Evolutionary conservation across 2,888 invertebrate species (phyloP), one percentile per base, ranked within the genome.

Genomic region (Coenonympha glycerion): DNA sequence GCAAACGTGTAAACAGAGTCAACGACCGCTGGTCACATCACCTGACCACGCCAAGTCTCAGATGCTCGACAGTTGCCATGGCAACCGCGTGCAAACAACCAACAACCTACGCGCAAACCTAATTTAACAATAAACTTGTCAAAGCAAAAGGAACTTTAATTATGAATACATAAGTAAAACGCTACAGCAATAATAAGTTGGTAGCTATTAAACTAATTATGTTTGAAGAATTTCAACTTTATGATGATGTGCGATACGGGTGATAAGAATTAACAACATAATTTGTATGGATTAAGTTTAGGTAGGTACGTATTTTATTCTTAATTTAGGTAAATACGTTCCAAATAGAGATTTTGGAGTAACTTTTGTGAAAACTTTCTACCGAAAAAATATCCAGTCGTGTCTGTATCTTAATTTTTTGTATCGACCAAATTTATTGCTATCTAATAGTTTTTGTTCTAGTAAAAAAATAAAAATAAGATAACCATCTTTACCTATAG

Each of bases 51-150:
- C 60, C 56, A 57, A 73, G 59, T 62, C 60, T 63, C 68, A 81
- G 83, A 85, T 84, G 67, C 62, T 52, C 74, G 86, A 85, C 86
- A 86, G 81, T 82, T 64, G 60, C 69, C 73, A 74, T 76, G 71
- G 69, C 53, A 63, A 82, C 77, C 41, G 60, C 61, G 52, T 53
- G 50, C 71, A 73, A 71, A 82, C 84, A 85, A 63, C 50, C 57
- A 49, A 58, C 53, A 54, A 52, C 28, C 34, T 42, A 28, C 16
- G 31, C 47, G 46, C 8, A 34, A 39, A 42, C 18, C 21, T 37
- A 11, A 8, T 9, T 13, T 11, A n/a, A n/a, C 1, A 11, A n/a
- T 8, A 6, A 18, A 15, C 19, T 9, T 5, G 4, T 15, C 13
- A 31, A 1, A 13, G 15, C 5, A 36, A 34, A 34, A 24, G 4